phyloP scores from a whole-genome alignment of 1,140 invertebrate species.

The Bilobella aurantiaca region DNA sequence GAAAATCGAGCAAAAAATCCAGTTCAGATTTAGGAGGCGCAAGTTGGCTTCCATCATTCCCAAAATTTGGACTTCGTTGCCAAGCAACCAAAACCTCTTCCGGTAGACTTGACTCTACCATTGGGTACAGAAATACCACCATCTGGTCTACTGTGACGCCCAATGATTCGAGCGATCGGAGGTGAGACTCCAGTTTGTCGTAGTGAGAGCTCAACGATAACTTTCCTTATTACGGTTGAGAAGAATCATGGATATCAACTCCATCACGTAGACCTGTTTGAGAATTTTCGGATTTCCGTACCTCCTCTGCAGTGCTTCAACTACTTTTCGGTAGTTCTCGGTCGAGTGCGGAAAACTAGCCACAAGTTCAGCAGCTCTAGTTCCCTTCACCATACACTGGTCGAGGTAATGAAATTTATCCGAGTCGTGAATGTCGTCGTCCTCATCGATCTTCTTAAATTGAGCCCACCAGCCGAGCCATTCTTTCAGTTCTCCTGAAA shows the following conservation, averaged over 20 bases:
- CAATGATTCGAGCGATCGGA: constrained; percentile 38
- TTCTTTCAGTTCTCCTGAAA: constrained; percentile 37
- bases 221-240: constrained; percentile 4
- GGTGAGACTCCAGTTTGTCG: constrained; percentile 30
- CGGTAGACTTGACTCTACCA: constrained; percentile 37
- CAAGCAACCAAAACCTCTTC: constrained; percentile 34
- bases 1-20: constrained; percentile 33
- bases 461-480: constrained; percentile 40
- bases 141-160: constrained; percentile 38
- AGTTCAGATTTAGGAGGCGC: neutral
- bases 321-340: constrained; percentile 17
- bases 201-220: constrained; percentile 20
- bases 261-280: constrained; percentile 4
- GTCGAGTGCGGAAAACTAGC: constrained; percentile 5
- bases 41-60: neutral
- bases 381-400: neutral
- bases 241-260: neutral
- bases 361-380: constrained; percentile 13
- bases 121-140: constrained; percentile 38
- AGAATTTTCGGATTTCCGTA: neutral
- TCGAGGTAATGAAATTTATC: constrained; percentile 37
- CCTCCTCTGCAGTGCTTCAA: constrained; percentile 6
- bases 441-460: constrained; percentile 39
- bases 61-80: constrained; percentile 30
- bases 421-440: constrained; percentile 26